Evolutionary conservation across 2,888 invertebrate species (phyloP).

Genomic region (Tetragnatha montana): DNA sequence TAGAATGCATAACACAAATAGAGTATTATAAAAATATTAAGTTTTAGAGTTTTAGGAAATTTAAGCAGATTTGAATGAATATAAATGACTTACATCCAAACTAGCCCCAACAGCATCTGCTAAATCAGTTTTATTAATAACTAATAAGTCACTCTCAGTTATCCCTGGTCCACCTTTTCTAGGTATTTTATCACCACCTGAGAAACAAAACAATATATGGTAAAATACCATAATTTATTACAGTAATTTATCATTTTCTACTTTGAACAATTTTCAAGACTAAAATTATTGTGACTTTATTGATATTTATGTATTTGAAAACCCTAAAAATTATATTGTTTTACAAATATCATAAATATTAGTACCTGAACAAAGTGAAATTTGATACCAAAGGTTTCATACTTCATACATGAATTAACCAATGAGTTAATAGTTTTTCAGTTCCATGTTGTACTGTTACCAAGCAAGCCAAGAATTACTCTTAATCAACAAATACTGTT

Average conservation of each 20-base stretch:
- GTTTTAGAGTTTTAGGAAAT: neutral
- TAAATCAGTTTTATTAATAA: constrained; percentile 76
- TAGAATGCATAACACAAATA: too few relatives aligned
- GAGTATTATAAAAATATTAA: neutral
- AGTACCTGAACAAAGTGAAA: neutral
- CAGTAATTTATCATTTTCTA: neutral
- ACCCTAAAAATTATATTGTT: neutral
- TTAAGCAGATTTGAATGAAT: neutral
- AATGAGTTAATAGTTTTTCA: too few relatives aligned
- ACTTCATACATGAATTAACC: too few relatives aligned
- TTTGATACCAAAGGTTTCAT: too few relatives aligned
- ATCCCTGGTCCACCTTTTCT: constrained; percentile 76
- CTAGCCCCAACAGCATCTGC: constrained; percentile 75
- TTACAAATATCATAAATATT: neutral
- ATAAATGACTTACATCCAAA: constrained; percentile 73
- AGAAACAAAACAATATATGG: neutral
- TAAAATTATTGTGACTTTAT: neutral
- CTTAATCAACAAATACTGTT: too few relatives aligned
- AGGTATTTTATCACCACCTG: constrained; percentile 76
- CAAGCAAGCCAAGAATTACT: too few relatives aligned
- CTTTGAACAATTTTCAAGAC: too few relatives aligned
- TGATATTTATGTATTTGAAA: neutral
- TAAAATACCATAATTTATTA: neutral
- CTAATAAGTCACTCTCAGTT: constrained; percentile 75
- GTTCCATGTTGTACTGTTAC: too few relatives aligned